These are phyloP conservation scores for Cetonia aurata DNA, from an alignment of 2,888 invertebrate species.

Conservation along the genomic window DNA sequence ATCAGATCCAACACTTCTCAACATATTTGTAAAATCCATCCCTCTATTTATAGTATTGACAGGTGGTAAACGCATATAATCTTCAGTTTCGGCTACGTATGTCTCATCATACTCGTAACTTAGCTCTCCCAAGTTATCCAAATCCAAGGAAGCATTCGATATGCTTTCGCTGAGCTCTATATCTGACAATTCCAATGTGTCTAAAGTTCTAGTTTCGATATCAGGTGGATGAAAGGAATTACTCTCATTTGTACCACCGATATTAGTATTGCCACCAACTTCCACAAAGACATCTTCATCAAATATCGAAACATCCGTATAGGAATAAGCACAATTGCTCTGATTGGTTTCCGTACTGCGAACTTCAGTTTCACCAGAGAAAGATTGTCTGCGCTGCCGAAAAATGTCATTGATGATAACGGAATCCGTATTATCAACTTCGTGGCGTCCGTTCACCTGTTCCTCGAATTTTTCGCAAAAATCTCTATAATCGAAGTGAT, in stretches of 20 bases:
- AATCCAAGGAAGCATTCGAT: constrained; percentile 58
- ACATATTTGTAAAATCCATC: constrained; percentile 59
- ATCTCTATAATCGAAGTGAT: constrained; percentile 60
- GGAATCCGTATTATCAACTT: constrained; percentile 6
- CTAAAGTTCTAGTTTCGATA: constrained; percentile 41
- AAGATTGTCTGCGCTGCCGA: constrained; percentile 25
- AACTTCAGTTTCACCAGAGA: constrained; percentile 42
- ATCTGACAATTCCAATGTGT: constrained; percentile 55
- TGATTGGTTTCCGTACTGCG: constrained; percentile 28
- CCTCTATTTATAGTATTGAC: constrained; percentile 58
- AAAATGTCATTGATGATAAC: constrained; percentile 25
- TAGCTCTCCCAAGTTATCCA: constrained; percentile 52
- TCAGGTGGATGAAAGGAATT: constrained; percentile 49
- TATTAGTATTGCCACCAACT: neutral
- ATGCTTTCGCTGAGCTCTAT: constrained; percentile 59
- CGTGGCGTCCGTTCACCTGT: constrained; percentile 44
- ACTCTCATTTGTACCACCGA: too few relatives aligned
- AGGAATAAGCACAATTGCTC: constrained; percentile 30
- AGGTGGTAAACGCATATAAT: constrained; percentile 54
- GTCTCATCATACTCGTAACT: constrained; percentile 51
- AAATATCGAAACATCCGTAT: constrained; percentile 18
- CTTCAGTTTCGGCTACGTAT: constrained; percentile 21
- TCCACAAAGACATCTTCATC: constrained; percentile 21
- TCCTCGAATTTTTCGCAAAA: constrained; percentile 61
- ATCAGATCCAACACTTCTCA: constrained; percentile 57